A percentile compares a stretch with the other conserved stretches of the same genome.
phyloP scores from a whole-genome alignment of 1,140 invertebrate genomes.

The Helicoverpa armigera region DNA sequence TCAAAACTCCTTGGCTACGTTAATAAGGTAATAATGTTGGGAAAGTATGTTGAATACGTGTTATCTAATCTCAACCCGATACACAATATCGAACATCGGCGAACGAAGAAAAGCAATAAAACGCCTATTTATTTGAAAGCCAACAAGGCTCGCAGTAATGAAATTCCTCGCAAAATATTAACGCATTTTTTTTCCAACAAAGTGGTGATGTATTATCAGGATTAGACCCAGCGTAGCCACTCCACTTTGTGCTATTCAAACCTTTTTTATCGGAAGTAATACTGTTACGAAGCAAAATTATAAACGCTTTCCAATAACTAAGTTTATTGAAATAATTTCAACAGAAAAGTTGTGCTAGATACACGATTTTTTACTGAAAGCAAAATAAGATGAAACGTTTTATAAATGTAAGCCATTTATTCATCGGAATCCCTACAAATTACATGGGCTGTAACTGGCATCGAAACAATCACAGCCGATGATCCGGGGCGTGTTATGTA shows the following conservation, averaged over 20 bases:
- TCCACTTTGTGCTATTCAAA: conserved; percentile 54
- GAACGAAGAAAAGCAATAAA: conserved; percentile 78
- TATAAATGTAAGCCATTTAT: conserved; percentile 71
- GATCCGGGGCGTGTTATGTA: conserved; percentile 78
- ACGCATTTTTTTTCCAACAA: conserved; percentile 81
- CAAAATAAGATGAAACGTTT: conserved; percentile 59
- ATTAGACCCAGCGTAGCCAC: conserved; percentile 47
- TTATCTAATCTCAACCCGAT: conserved; percentile 66
- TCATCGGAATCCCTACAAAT: conserved; percentile 78
- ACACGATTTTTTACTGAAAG: conserved; percentile 16
- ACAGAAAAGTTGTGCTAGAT: conserved; percentile 10
- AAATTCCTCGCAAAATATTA: conserved; percentile 83
- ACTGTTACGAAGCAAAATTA: neutral
- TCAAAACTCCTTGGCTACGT: neutral
- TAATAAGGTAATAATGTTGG: conserved; percentile 31
- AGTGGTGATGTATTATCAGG: conserved; percentile 77
- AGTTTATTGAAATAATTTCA: conserved; percentile 12
- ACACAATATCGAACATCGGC: conserved; percentile 69
- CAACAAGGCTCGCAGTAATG: conserved; percentile 79
- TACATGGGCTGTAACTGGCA: conserved; percentile 73
- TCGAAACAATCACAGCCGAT: conserved; percentile 81
- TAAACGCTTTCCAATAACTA: conserved; percentile 4
- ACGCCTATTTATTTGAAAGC: conserved; percentile 82
- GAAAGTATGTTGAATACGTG: conserved; percentile 48
- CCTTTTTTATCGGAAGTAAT: conserved; percentile 49